Conservation (phyloP, 2,888 invertebrate genomes). For the Tenthredo distinguenda region DNA sequence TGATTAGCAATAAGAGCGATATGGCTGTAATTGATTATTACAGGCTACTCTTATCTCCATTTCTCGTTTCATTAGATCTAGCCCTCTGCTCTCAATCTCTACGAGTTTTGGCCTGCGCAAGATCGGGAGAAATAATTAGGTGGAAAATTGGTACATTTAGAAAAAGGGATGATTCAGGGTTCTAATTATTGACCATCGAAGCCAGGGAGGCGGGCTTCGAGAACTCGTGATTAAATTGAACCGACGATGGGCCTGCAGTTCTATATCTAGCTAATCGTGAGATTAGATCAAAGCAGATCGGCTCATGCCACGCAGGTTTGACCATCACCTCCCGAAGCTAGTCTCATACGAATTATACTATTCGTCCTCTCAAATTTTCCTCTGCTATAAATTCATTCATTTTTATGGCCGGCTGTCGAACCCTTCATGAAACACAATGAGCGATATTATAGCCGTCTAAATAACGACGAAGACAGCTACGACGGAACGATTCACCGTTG, state of each 20-base stretch:
- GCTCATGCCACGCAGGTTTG: neutral
- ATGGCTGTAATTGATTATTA: too few relatives aligned
- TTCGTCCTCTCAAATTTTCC: neutral
- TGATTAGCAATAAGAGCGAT: neutral
- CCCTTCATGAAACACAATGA: neutral
- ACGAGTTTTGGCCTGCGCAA: neutral
- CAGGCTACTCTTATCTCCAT: neutral
- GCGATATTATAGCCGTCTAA: neutral
- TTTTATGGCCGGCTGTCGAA: neutral
- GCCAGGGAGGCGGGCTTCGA: neutral
- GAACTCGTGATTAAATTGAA: constrained; percentile 23
- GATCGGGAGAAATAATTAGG: neutral
- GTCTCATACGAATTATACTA: neutral
- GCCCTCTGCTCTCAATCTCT: neutral
- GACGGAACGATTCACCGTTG: neutral
- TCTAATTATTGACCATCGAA: constrained; percentile 17
- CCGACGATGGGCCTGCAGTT: neutral
- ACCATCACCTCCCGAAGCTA: neutral
- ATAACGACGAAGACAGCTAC: neutral
- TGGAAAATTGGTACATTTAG: constrained; percentile 1
- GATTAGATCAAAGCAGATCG: neutral
- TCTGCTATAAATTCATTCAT: neutral
- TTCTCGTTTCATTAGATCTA: neutral
- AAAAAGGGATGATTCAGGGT: constrained; percentile 18
- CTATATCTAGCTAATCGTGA: neutral